Evolutionary conservation across 1,140 invertebrate species (phyloP).

Genomic region (Drosophila orena): DNA sequence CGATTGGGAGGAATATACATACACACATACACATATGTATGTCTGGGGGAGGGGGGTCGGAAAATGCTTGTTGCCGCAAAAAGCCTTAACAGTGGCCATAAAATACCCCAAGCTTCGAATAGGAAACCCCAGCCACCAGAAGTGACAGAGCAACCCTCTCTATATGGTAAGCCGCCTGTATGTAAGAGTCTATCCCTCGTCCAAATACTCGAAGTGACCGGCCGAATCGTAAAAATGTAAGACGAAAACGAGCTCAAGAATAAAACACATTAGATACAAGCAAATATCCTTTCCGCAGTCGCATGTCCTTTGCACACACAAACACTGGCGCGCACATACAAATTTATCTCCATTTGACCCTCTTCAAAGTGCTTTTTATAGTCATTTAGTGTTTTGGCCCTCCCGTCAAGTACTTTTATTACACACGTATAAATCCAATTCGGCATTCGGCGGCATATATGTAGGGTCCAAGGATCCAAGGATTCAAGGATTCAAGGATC

Average conservation of each 20-base stretch:
- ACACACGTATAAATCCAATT: slow-evolving; percentile 84
- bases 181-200: slow-evolving; percentile 56
- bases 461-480: slow-evolving; percentile 34
- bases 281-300: slow-evolving; percentile 76
- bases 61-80: slow-evolving; percentile 60
- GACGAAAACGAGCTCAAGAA: slow-evolving; percentile 80
- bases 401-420: slow-evolving; percentile 84
- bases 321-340: slow-evolving; percentile 42
- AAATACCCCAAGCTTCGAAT: slow-evolving; percentile 52
- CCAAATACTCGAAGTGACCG: slow-evolving; percentile 68
- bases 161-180: not conserved
- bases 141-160: slow-evolving; percentile 59
- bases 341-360: slow-evolving; percentile 85
- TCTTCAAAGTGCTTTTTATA: slow-evolving; percentile 85
- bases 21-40: not conserved
- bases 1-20: not conserved
- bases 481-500: not conserved
- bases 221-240: slow-evolving; percentile 80
- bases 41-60: slow-evolving; percentile 11
- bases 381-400: slow-evolving; percentile 84
- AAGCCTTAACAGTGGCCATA: slow-evolving; percentile 73
- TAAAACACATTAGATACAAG: slow-evolving; percentile 84
- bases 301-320: slow-evolving; percentile 56
- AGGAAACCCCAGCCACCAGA: slow-evolving; percentile 35
- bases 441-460: slow-evolving; percentile 65